Conservation (phyloP, 2,797 vertebrate species). For the Oreochromis mossambicus region DNA sequence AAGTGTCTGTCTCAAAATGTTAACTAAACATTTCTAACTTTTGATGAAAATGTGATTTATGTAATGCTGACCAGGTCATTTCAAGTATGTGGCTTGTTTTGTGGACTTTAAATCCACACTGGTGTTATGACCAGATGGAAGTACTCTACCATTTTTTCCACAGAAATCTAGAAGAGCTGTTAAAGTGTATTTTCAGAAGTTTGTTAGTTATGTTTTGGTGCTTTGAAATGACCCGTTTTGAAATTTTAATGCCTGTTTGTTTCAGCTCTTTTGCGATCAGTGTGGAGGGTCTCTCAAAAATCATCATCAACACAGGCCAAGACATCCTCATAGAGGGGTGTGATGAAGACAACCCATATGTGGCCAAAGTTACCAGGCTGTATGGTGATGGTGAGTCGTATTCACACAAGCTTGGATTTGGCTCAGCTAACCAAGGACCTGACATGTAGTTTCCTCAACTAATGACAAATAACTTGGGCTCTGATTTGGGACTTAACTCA, state of each 20-base stretch:
- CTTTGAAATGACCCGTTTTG: neutral
- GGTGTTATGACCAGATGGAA: neutral
- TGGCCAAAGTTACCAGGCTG: conserved; percentile 83
- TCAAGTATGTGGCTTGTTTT: too few species aligned
- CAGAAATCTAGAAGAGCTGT: neutral
- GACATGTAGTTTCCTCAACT: neutral
- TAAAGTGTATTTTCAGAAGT: neutral
- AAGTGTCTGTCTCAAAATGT: neutral
- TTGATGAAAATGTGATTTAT: neutral
- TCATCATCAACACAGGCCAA: conserved; percentile 75
- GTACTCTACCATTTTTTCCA: neutral
- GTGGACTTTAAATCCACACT: neutral
- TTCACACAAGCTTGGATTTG: neutral
- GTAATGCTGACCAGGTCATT: neutral
- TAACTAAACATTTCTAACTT: neutral
- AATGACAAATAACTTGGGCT: neutral
- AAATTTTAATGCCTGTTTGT: neutral
- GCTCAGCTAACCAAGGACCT: neutral
- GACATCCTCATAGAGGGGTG: conserved; percentile 85
- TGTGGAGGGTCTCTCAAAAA: conserved; percentile 54
- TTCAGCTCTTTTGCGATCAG: conserved; percentile 78
- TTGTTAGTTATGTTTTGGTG: neutral
- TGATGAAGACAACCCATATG: conserved; percentile 80
- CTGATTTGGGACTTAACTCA: neutral
- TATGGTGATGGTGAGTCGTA: conserved; percentile 83